Conservation (phyloP, 2,113 vertebrate species). For the Microcebus murinus region DNA sequence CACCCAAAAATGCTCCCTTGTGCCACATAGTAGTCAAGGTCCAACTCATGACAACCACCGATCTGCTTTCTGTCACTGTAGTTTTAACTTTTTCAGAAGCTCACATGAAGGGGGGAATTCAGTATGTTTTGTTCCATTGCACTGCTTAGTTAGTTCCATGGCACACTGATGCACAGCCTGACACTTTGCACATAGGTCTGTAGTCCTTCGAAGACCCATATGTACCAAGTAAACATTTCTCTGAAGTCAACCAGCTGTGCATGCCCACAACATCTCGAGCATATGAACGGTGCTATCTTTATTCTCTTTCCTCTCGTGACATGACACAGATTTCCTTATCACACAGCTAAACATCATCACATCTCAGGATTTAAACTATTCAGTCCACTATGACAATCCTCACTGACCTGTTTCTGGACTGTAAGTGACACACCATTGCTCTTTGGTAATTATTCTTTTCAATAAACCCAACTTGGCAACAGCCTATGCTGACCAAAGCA, state of each 20-base stretch:
- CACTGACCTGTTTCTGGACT: background rate
- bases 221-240: background rate
- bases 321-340: background rate
- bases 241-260: background rate
- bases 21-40: fast-evolving
- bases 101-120: background rate
- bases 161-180: fast-evolving
- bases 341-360: background rate
- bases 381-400: fast-evolving
- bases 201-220: background rate
- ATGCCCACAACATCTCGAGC: background rate
- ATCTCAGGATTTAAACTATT: background rate
- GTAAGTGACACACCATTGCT: background rate
- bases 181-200: background rate
- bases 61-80: background rate
- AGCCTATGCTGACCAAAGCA: background rate
- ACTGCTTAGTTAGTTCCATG: fast-evolving
- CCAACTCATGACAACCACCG: background rate
- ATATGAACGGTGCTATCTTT: background rate
- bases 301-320: background rate
- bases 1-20: too few species aligned
- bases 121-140: fast-evolving
- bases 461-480: background rate
- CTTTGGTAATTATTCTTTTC: background rate
- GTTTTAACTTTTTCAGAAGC: background rate